Evolutionary conservation across 2,888 invertebrate species (phyloP), one percentile per base, ranked within the genome.

Genomic region (Mechanitis mazaeus): DNA sequence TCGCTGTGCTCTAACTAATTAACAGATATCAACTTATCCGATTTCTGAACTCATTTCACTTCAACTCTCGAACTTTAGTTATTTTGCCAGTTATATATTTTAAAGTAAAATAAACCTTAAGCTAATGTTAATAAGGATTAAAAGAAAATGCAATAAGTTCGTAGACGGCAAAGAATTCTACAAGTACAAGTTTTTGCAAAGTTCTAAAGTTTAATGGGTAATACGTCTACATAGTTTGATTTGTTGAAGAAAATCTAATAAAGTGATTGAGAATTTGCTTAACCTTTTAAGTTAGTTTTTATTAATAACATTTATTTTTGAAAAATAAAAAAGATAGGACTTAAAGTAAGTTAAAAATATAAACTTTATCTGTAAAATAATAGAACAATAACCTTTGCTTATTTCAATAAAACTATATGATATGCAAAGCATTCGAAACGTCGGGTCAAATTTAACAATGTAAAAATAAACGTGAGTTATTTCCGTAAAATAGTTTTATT

Each of bases 21-120:
- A 71, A 67, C 72, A 68, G 71, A 64, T 61, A 61, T 61, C 62
- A 67, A 69, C 68, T 70, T 69, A 66, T 62, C 73, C 70, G 71
- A 75, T 75, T 73, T 68, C 69, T 71, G 67, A 70, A 75, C 72
- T 69, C 69, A 69, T 70, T 65, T 68, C 20, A 20, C 20, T 20
- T 20, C 20, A 20, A 20, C 75, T 72, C 73, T 78, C 74, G 68
- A 75, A 73, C 72, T 74, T 69, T 63, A 65, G 64, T 65, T 69
- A 64, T 66, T 70, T 68, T 66, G 65, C 54, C 56, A 59, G 66
- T 59, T 64, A 57, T 42, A 42, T 31, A 31, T 50, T 11, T 50
- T 50, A 9, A 50, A 50, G 31, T 2, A 50, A 50, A 50, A 31
- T 50, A 31, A 31, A 9, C 28, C 9, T 9, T 28, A 50, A 31